phyloP scores from a whole-genome alignment of 1,140 invertebrate species.

The Tribolium castaneum region DNA sequence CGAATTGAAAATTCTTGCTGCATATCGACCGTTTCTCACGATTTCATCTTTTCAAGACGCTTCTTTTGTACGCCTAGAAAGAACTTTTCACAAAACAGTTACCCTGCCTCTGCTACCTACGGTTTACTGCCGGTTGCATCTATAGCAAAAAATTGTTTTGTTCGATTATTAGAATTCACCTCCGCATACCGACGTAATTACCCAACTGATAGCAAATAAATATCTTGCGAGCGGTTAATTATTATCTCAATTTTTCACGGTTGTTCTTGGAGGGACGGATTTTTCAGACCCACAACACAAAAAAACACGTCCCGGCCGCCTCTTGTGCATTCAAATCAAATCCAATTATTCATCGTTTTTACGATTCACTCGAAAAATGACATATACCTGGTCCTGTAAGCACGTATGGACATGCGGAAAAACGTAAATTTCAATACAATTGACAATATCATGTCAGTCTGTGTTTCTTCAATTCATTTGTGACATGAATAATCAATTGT shows the following conservation, averaged over 20 bases:
- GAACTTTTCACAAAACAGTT: slow-evolving; percentile 34
- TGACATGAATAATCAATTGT: slow-evolving; percentile 21
- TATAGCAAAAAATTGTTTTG: neutral
- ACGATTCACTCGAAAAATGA: slow-evolving; percentile 19
- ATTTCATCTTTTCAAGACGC: slow-evolving; percentile 53
- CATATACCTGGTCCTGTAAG: neutral
- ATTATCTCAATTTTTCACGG: too few relatives aligned
- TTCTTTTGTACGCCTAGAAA: slow-evolving; percentile 44
- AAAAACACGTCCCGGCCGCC: neutral
- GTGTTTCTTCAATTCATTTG: neutral
- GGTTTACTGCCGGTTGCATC: neutral
- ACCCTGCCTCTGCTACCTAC: slow-evolving; percentile 1
- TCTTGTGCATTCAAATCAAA: neutral
- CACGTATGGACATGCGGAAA: neutral
- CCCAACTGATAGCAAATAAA: neutral
- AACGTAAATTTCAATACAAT: slow-evolving; percentile 32
- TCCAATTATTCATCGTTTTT: slow-evolving; percentile 31
- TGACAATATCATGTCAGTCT: slow-evolving; percentile 5
- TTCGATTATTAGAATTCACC: slow-evolving; percentile 5
- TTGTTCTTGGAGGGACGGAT: too few relatives aligned
- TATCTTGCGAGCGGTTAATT: too few relatives aligned
- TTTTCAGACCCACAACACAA: too few relatives aligned
- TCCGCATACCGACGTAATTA: slow-evolving; percentile 5
- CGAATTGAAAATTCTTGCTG: slow-evolving; percentile 46
- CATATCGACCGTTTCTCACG: slow-evolving; percentile 53